Evolutionary conservation across 2,797 vertebrate species (phyloP).

Genomic region (Cottoperca gobio): DNA sequence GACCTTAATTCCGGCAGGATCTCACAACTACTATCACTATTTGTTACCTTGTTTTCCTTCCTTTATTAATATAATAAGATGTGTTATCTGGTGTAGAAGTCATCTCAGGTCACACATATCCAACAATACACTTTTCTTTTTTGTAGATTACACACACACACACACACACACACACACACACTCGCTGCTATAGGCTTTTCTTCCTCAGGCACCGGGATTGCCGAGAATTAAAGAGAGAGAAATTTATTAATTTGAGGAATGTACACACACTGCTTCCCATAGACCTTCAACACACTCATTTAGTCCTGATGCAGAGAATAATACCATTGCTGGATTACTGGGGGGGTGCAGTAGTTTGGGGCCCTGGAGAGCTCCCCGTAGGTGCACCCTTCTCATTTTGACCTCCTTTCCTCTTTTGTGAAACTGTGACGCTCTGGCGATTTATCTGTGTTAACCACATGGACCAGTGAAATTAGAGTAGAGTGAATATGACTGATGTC

Average conservation of each 20-base stretch:
- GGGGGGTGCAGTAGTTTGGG: constrained; percentile 26
- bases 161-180: constrained; percentile 29
- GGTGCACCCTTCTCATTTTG: constrained; percentile 41
- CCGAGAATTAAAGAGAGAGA: constrained; percentile 61
- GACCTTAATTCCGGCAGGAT: constrained; percentile 19
- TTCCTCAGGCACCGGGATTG: constrained; percentile 65
- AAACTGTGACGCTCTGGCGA: constrained; percentile 42
- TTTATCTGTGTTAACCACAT: constrained; percentile 77
- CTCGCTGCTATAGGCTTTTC: constrained; percentile 65
- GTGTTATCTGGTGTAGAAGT: constrained; percentile 8
- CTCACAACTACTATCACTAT: constrained; percentile 20
- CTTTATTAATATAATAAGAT: constrained; percentile 15
- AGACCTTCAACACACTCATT: constrained; percentile 45
- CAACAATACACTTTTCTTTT: background rate
- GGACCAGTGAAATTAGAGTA: constrained; percentile 52
- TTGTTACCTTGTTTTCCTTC: constrained; percentile 6
- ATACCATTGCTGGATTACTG: constrained; percentile 45
- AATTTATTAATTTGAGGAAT: constrained; percentile 65
- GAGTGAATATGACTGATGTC: constrained; percentile 64
- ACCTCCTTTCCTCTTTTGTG: constrained; percentile 47
- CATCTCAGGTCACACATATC: constrained; percentile 20
- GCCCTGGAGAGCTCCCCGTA: constrained; percentile 40
- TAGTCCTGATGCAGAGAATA: constrained; percentile 61
- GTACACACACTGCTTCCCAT: constrained; percentile 39
- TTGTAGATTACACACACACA: constrained; percentile 25